These are phyloP conservation scores for Capitella teleta DNA, from an alignment of 1,140 invertebrate genomes.

Conservation along the genomic window DNA sequence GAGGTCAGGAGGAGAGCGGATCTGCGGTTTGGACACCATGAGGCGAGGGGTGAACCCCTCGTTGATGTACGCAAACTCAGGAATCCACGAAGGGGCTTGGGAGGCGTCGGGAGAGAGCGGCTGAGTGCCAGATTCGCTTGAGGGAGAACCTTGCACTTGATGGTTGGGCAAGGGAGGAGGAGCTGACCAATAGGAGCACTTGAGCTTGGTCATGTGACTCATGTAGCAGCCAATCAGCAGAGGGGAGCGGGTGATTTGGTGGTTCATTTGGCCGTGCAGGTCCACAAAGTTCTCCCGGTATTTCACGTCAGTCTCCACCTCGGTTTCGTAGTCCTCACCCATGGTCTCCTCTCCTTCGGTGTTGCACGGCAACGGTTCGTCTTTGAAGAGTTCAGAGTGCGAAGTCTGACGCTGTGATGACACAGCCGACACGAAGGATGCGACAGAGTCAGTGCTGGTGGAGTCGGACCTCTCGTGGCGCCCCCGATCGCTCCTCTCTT, in stretches of 20 bases:
- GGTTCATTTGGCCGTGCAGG: conserved; percentile 87
- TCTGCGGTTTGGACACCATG: conserved; percentile 25
- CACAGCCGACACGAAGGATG: conserved; percentile 79
- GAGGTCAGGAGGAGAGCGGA: neutral
- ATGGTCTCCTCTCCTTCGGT: conserved; percentile 2
- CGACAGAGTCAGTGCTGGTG: conserved; percentile 3
- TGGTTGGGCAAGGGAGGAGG: conserved; percentile 28
- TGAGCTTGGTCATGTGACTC: conserved; percentile 76
- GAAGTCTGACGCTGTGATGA: no score
- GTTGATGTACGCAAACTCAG: conserved; percentile 18
- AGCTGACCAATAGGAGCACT: conserved; percentile 41
- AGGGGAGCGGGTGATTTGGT: conserved; percentile 78
- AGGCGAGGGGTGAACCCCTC: conserved; percentile 41
- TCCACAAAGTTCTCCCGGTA: conserved; percentile 70
- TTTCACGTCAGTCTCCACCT: no score
- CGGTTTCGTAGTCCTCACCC: neutral
- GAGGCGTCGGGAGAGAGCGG: no score
- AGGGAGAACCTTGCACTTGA: no score
- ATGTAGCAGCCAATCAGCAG: conserved; percentile 89
- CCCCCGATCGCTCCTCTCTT: conserved; percentile 1
- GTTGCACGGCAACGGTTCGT: neutral
- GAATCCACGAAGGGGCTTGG: conserved; percentile 19
- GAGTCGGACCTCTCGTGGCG: neutral
- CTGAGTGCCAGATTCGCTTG: no score
- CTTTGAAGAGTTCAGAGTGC: no score